Percentiles rank a stretch among this genome's conserved stretches.
Conservation (phyloP, 2,113 vertebrate species). For the Aramus guarauna region DNA sequence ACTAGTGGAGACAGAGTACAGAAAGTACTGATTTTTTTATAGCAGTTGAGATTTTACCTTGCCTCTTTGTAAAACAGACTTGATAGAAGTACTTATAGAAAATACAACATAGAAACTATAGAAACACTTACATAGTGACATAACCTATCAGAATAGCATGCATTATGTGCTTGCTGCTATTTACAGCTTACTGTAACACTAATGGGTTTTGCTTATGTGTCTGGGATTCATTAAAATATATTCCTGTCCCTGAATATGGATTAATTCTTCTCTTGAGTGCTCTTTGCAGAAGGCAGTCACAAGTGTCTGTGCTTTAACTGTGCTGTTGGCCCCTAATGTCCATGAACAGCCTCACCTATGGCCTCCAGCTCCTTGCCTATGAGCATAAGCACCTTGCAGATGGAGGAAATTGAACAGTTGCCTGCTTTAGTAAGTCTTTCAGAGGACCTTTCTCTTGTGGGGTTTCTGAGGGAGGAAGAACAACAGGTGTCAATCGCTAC, state of each 20-base stretch:
- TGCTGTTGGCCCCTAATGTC: neutral
- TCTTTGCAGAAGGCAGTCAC: neutral
- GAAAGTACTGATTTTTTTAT: neutral
- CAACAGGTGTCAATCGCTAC: no score
- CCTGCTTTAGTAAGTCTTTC: no score
- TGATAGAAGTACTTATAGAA: neutral
- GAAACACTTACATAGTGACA: neutral
- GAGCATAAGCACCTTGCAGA: no score
- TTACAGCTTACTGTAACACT: slow-evolving; percentile 31
- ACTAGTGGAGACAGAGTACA: neutral
- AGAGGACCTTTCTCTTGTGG: no score
- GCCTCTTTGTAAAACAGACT: neutral
- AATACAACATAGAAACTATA: neutral
- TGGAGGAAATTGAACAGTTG: no score
- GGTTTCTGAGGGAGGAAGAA: no score
- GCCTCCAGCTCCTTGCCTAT: neutral
- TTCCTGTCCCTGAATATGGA: slow-evolving; percentile 40
- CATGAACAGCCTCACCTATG: neutral
- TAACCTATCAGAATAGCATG: neutral
- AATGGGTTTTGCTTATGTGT: slow-evolving; percentile 28
- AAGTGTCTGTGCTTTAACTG: neutral
- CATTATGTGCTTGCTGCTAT: slow-evolving; percentile 9
- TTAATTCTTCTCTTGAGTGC: slow-evolving; percentile 13
- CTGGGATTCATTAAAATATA: slow-evolving; percentile 27
- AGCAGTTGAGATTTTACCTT: neutral